A percentile compares a stretch with the other conserved stretches of the same genome.
phyloP scores from a whole-genome alignment of 1,140 invertebrate species.

The Hylyphantes graminicola region DNA sequence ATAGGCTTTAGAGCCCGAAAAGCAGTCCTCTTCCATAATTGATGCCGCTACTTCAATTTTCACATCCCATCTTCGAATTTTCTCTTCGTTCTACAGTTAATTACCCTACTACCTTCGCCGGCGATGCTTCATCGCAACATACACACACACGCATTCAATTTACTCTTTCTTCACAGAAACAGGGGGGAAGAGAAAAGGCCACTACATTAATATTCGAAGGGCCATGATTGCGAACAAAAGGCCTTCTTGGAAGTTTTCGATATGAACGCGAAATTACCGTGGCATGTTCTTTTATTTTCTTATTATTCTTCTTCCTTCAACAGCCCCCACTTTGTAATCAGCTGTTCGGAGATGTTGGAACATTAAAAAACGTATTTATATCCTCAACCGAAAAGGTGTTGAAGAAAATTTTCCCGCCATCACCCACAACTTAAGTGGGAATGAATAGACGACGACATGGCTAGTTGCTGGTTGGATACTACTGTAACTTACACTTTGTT shows the following conservation, averaged over 20 bases:
- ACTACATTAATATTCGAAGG: slow-evolving; percentile 34
- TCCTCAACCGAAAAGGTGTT: slow-evolving; percentile 19
- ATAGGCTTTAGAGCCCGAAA: slow-evolving; percentile 17
- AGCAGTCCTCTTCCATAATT: slow-evolving; percentile 44
- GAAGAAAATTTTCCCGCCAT: slow-evolving; percentile 23
- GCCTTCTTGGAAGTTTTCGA: slow-evolving; percentile 27
- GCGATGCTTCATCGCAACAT: slow-evolving; percentile 47
- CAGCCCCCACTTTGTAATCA: slow-evolving; percentile 24
- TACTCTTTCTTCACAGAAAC: slow-evolving; percentile 15
- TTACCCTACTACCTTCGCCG: slow-evolving; percentile 28
- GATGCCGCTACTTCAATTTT: slow-evolving; percentile 53
- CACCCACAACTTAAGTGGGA: slow-evolving; percentile 18
- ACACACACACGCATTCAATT: slow-evolving; percentile 53
- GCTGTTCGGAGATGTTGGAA: slow-evolving; percentile 25
- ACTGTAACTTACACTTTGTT: too few relatives aligned
- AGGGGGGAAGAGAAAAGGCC: slow-evolving; percentile 16
- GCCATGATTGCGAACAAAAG: slow-evolving; percentile 46
- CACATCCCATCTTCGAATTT: slow-evolving; percentile 31
- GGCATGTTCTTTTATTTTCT: slow-evolving; percentile 39
- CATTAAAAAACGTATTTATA: slow-evolving; percentile 55
- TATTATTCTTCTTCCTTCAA: background rate
- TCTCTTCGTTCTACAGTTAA: slow-evolving; percentile 32
- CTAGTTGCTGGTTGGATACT: too few relatives aligned
- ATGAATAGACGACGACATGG: slow-evolving; percentile 22
- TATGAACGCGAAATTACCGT: slow-evolving; percentile 27